A percentile compares a stretch with the other conserved stretches of the same genome.
These are phyloP conservation scores for Nephrotoma appendiculata DNA, from an alignment of 2,888 invertebrate species.

Conservation along the genomic window DNA sequence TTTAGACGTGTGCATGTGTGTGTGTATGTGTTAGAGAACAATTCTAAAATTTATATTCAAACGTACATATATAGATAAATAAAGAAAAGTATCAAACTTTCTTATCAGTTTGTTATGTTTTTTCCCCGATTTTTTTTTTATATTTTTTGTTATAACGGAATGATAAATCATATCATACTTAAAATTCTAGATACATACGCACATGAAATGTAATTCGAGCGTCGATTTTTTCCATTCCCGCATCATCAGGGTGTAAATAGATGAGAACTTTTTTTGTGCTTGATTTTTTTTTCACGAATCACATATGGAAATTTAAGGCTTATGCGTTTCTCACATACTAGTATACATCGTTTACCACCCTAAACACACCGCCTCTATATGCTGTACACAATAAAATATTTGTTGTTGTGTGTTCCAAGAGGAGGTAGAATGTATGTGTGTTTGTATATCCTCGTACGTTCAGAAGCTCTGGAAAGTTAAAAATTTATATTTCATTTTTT, in stretches of 20 bases:
- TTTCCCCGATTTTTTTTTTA: not conserved
- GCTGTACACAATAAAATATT: not conserved
- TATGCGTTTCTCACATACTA: not conserved
- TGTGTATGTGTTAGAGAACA: not conserved
- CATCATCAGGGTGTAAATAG: not conserved
- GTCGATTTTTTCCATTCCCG: not conserved
- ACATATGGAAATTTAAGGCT: not conserved
- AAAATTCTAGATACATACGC: not conserved
- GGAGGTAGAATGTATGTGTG: not conserved
- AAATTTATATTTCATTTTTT: not conserved
- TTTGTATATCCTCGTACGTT: not conserved
- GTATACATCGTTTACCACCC: not conserved
- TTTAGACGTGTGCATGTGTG: not conserved
- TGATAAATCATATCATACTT: not conserved
- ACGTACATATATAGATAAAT: not conserved
- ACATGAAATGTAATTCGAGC: not conserved
- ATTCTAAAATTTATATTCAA: not conserved
- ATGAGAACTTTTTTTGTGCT: not conserved
- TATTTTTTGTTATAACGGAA: not conserved
- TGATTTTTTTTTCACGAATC: not conserved
- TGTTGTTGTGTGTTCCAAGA: not conserved
- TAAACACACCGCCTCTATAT: not conserved
- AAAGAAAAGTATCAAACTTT: not conserved
- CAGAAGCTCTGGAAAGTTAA: not conserved
- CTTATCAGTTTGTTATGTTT: not conserved